Evolutionary conservation across 2,113 vertebrate genomes (phyloP).

Genomic region (Anser cygnoides): DNA sequence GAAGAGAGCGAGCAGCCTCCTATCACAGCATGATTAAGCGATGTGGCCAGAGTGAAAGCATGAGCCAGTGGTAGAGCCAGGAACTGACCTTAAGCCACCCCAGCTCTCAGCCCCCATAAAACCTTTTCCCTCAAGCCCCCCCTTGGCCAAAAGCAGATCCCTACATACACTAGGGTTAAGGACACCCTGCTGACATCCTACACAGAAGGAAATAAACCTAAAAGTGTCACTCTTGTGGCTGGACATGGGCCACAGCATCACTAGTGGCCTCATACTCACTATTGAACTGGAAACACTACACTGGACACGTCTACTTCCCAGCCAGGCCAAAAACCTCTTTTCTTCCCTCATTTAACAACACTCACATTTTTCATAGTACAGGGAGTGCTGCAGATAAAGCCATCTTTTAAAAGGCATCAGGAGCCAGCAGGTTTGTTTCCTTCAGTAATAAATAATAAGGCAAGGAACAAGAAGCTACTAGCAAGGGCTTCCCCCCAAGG

Average conservation of each 20-base stretch:
- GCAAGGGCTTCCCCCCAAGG: background rate
- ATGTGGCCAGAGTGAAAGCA: background rate
- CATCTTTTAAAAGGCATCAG: background rate
- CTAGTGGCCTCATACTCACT: background rate
- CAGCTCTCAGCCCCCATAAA: background rate
- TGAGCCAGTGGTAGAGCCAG: background rate
- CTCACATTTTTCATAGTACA: background rate
- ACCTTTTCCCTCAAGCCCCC: background rate
- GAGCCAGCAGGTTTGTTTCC: background rate
- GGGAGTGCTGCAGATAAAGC: background rate
- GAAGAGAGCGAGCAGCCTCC: background rate
- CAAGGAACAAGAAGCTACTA: background rate
- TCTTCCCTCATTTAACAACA: background rate
- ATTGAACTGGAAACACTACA: background rate
- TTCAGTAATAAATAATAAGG: background rate
- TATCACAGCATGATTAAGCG: background rate
- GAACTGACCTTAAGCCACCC: background rate
- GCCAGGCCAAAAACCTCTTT: background rate
- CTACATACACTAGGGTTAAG: background rate
- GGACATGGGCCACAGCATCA: background rate
- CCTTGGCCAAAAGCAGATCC: background rate
- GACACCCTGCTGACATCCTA: background rate
- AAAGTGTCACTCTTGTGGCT: background rate
- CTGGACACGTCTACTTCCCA: background rate
- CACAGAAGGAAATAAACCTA: background rate